phyloP scores from a whole-genome alignment of 2,888 invertebrate species.

The Euspilapteryx auroguttella region DNA sequence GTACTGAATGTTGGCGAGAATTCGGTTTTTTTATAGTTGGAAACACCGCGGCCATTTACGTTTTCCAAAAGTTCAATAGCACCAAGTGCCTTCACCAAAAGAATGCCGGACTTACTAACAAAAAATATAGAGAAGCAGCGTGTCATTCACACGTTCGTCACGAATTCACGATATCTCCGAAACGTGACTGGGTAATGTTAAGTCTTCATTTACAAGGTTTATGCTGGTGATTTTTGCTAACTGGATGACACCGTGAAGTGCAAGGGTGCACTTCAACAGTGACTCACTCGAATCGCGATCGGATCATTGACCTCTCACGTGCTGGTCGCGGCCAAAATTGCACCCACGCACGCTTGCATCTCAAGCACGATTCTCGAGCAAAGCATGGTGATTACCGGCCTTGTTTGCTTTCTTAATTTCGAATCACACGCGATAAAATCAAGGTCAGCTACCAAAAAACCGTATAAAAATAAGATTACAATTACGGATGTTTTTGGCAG shows the following conservation, averaged over 20 bases:
- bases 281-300: constrained; percentile 14
- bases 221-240: constrained; percentile 6
- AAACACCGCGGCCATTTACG: too few relatives aligned
- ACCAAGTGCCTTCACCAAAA: too few relatives aligned
- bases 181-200: constrained; percentile 19
- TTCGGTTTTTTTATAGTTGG: too few relatives aligned
- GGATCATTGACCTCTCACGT: constrained; percentile 39
- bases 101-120: not conserved
- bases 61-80: too few relatives aligned
- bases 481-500: too few relatives aligned
- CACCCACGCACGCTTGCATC: constrained; percentile 15
- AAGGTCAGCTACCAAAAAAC: too few relatives aligned
- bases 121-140: constrained; percentile 5
- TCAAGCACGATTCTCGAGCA: too few relatives aligned
- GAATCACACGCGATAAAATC: too few relatives aligned
- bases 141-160: constrained; percentile 13
- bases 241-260: constrained; percentile 8
- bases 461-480: too few relatives aligned
- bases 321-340: constrained; percentile 24
- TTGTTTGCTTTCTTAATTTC: too few relatives aligned
- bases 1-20: too few relatives aligned
- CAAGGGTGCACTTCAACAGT: constrained; percentile 6
- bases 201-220: constrained; percentile 15
- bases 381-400: too few relatives aligned
- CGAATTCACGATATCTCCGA: constrained; percentile 15